Base-by-base conservation (phyloP, 1,140 invertebrate species). In the Bemisia tabaci region DNA sequence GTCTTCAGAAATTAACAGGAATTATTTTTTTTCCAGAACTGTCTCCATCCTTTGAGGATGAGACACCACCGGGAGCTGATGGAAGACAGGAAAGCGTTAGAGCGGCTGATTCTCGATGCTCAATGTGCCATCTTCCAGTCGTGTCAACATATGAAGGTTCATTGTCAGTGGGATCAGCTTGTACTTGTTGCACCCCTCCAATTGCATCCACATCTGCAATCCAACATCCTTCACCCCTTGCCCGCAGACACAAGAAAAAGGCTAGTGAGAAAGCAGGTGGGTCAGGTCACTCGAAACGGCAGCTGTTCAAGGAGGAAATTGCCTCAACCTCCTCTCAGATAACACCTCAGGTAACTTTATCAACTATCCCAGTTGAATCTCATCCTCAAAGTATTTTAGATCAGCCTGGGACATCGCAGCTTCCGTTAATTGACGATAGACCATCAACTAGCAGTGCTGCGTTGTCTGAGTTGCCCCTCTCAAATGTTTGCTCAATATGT, bases 401-500 rank as follows among this genome's bases (percentile, higher is more conserved):
- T 48, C 33, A 48, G 17, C 33, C 33, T 48, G 33, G 33, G 33
- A 48, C 33, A 9, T 48, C 33, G 33, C 33, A 17, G 17, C 33
- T 48, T 9, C 17, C 33, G 17, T 48, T 48, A 48, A 48, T 48
- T 17, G 33, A 48, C 17, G 33, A 48, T 17, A 48, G 33, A 48
- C 33, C 33, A 48, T 48, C 33, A 48, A 48, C 33, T 9, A 48
- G 33, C 33, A 48, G 33, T 48, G 5, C 33, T 5, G 5, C 33
- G 5, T 17, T 17, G 17, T 5, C 33, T 9, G 33, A 48, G 5
- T 9, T 48, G 33, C 33, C 33, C 5, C 33, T 9, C 5, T 48
- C 33, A 17, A 48, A 72, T 26, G 22, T 64, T n/a, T 72, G 70
- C 62, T 69, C 67, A 22, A 61, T 65, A 0, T 71, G 70, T 48